A percentile compares a stretch with the other conserved stretches of the same genome.
Evolutionary conservation across 2,888 invertebrate genomes (phyloP).

Genomic region (Tinea pellionella): DNA sequence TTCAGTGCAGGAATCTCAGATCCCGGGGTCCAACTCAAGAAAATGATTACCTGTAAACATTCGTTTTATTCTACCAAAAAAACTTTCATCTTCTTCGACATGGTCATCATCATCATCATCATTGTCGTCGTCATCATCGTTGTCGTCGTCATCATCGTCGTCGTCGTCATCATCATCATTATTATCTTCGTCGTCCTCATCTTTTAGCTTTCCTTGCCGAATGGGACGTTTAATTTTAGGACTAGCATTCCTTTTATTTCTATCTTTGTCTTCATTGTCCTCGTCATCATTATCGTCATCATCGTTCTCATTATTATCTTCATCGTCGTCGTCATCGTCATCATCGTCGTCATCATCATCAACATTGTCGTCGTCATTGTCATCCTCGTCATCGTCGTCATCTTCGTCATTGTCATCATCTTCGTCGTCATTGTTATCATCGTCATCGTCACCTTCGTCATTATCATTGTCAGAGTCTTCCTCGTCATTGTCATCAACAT

Average conservation of each 20-base stretch:
- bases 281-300: conserved; percentile 58
- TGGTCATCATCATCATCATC: conserved; percentile 50
- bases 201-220: conserved; percentile 21
- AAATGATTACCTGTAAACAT: conserved; percentile 65
- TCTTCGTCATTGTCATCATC: conserved; percentile 36
- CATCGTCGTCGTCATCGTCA: conserved; percentile 34
- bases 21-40: conserved; percentile 47
- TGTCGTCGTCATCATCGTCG: conserved; percentile 32
- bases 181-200: conserved; percentile 47
- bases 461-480: conserved; percentile 52
- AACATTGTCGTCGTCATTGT: conserved; percentile 34
- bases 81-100: conserved; percentile 61
- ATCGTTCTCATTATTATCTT: conserved; percentile 40
- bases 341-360: conserved; percentile 58
- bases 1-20: conserved; percentile 44
- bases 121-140: conserved; percentile 59
- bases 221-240: conserved; percentile 38
- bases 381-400: conserved; percentile 47
- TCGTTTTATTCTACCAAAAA: conserved; percentile 63
- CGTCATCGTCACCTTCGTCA: conserved; percentile 45
- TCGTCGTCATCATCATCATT: conserved; percentile 42
- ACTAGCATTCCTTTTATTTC: conserved; percentile 16
- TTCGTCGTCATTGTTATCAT: conserved; percentile 55
- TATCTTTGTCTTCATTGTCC: conserved; percentile 50
- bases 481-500: conserved; percentile 42